These are phyloP conservation scores for Agrochola macilenta DNA, from an alignment of 2,888 invertebrate species.

Conservation along the genomic window DNA sequence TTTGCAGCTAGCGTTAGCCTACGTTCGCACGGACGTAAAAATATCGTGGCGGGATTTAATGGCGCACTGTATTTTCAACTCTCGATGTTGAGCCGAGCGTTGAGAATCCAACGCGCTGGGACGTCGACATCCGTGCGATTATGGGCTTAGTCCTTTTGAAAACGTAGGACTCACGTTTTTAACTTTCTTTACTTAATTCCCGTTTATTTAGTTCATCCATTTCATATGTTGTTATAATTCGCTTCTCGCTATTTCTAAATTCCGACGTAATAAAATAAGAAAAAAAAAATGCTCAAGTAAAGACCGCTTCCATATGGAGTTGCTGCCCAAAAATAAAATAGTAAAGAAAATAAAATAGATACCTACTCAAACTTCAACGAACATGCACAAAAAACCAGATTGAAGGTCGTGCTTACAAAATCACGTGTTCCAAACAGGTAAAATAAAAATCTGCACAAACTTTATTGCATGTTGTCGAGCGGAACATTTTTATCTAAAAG, in stretches of 20 bases:
- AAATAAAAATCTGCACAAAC: constrained; percentile 37
- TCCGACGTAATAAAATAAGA: no score
- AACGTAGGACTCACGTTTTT: neutral
- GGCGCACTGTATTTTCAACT: no score
- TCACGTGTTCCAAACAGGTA: constrained; percentile 14
- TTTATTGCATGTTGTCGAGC: constrained; percentile 18
- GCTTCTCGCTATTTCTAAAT: no score
- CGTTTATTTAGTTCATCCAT: no score
- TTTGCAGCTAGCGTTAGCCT: neutral
- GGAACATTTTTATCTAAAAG: constrained; percentile 61
- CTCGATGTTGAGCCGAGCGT: no score
- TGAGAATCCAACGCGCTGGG: no score
- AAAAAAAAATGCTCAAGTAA: neutral
- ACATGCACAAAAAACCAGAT: neutral
- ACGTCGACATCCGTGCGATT: no score
- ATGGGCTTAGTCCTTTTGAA: no score
- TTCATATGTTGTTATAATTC: no score
- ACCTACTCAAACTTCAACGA: neutral
- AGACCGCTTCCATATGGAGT: neutral
- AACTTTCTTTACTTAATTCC: no score
- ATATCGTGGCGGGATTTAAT: no score
- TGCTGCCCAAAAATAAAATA: neutral
- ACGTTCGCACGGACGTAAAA: no score
- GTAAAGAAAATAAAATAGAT: neutral
- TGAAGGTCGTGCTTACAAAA: constrained; percentile 46